These are phyloP conservation scores for Nanorana parkeri DNA, from an alignment of 2,113 vertebrate species.

Conservation along the genomic window DNA sequence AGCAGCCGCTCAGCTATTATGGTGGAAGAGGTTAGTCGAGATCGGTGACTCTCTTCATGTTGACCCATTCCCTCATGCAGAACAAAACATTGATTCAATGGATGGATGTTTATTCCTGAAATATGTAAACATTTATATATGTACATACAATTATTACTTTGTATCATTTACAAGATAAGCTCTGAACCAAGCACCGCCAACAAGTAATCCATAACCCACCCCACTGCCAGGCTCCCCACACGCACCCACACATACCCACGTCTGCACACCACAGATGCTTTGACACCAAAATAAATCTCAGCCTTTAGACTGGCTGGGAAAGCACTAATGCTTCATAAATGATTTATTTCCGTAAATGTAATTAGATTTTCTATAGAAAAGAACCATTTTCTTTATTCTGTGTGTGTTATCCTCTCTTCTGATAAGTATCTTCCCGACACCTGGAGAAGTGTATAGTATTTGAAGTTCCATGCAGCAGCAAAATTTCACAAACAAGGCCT, in stretches of 20 bases:
- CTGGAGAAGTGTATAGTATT: slow-evolving; percentile 79
- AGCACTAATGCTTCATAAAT: slow-evolving; percentile 80
- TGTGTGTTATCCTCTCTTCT: slow-evolving; percentile 66
- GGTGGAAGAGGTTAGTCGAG: too few species aligned
- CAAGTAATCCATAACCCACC: slow-evolving; percentile 53
- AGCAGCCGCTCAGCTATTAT: too few species aligned
- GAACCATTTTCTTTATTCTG: slow-evolving; percentile 82
- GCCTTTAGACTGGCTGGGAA: slow-evolving; percentile 80
- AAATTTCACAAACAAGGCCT: slow-evolving; percentile 52
- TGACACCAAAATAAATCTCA: slow-evolving; percentile 67
- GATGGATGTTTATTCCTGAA: slow-evolving; percentile 58
- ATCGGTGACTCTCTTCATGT: too few species aligned
- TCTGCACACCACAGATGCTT: slow-evolving; percentile 52
- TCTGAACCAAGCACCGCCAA: slow-evolving; percentile 46
- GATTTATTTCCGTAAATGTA: slow-evolving; percentile 77
- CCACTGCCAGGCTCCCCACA: slow-evolving; percentile 44
- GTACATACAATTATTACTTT: slow-evolving; percentile 56
- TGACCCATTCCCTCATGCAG: slow-evolving; percentile 1
- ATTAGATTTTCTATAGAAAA: slow-evolving; percentile 84
- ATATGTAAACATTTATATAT: slow-evolving; percentile 58
- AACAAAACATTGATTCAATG: slow-evolving; percentile 51
- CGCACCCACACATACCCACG: slow-evolving; percentile 46
- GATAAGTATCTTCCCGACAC: slow-evolving; percentile 64
- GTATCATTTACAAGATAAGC: slow-evolving; percentile 57
- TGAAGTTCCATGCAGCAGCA: slow-evolving; percentile 85